Evolutionary conservation across 2,113 vertebrate species (phyloP).

Genomic region (rabbit (Oryctolagus cuniculus)): DNA sequence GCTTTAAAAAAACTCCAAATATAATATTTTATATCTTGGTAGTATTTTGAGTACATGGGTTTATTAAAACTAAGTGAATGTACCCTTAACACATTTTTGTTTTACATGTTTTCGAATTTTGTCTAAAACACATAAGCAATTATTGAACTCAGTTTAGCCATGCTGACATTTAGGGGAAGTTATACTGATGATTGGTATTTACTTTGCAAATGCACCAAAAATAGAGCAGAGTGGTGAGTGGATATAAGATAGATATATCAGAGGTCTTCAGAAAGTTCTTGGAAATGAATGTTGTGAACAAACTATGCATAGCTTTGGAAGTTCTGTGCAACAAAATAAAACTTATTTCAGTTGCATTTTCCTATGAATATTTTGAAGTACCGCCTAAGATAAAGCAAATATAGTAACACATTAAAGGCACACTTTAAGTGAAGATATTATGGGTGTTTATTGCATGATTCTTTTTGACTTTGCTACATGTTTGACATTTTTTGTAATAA

Average conservation of each 20-base stretch:
- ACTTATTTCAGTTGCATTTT: too few relatives aligned
- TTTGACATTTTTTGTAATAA: neutral
- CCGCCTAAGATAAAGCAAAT: neutral
- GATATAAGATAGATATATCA: neutral
- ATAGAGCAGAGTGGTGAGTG: neutral
- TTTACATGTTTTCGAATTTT: constrained; percentile 27
- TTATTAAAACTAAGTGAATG: constrained; percentile 26
- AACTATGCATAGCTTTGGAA: too few relatives aligned
- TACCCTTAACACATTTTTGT: neutral
- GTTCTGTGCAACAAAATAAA: too few relatives aligned
- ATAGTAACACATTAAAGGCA: neutral
- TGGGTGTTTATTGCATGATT: neutral
- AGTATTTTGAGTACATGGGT: neutral
- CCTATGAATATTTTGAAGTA: too few relatives aligned
- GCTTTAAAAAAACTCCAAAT: neutral
- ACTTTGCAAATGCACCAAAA: neutral
- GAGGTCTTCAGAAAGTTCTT: too few relatives aligned
- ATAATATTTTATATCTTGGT: neutral
- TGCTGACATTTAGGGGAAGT: neutral
- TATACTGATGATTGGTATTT: neutral
- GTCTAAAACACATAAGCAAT: neutral
- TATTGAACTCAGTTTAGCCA: neutral
- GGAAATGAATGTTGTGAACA: too few relatives aligned
- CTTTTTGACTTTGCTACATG: neutral
- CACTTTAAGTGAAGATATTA: neutral